A percentile compares a stretch with the other conserved stretches of the same genome.
Conservation (phyloP, 2,113 vertebrate genomes). For the Brachyistius frenatus region DNA sequence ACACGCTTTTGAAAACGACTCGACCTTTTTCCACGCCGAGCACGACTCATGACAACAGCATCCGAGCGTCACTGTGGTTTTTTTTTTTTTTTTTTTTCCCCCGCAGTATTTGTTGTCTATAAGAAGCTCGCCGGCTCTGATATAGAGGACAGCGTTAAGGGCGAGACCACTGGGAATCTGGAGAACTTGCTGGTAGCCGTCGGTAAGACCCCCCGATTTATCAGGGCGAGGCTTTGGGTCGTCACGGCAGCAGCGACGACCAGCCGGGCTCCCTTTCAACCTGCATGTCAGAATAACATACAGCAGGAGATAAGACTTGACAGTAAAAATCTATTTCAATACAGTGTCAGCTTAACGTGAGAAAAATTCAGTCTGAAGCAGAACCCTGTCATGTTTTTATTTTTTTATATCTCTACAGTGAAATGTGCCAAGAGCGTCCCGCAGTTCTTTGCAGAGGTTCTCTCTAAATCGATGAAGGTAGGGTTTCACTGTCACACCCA, state of each 20-base stretch:
- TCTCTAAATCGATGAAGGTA: constrained; percentile 94
- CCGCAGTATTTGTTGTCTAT: constrained; percentile 94
- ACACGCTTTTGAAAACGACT: not conserved
- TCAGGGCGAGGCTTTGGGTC: not conserved
- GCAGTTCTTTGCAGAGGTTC: constrained; percentile 90
- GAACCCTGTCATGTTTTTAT: not conserved
- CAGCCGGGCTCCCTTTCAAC: not conserved
- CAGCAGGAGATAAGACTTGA: not conserved
- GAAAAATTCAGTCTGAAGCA: not conserved
- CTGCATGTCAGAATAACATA: constrained; percentile 13
- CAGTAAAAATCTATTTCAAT: not conserved
- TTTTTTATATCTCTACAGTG: constrained; percentile 80
- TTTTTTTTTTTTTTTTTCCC: not conserved
- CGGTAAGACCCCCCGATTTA: constrained; percentile 82
- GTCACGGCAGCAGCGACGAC: not conserved
- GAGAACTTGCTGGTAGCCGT: constrained; percentile 92
- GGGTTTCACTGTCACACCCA: constrained; percentile 7
- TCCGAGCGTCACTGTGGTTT: not conserved
- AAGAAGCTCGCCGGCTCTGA: constrained; percentile 92
- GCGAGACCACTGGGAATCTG: constrained; percentile 92
- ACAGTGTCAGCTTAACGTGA: constrained; percentile 4
- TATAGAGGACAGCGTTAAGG: constrained; percentile 92
- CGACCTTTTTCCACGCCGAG: no score
- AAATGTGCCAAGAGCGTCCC: constrained; percentile 91
- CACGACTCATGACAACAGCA: not conserved